Percentiles rank a stretch among this genome's conserved stretches.
These are phyloP conservation scores for Junco hyemalis DNA, from an alignment of 2,113 vertebrate species.

Conservation along the genomic window DNA sequence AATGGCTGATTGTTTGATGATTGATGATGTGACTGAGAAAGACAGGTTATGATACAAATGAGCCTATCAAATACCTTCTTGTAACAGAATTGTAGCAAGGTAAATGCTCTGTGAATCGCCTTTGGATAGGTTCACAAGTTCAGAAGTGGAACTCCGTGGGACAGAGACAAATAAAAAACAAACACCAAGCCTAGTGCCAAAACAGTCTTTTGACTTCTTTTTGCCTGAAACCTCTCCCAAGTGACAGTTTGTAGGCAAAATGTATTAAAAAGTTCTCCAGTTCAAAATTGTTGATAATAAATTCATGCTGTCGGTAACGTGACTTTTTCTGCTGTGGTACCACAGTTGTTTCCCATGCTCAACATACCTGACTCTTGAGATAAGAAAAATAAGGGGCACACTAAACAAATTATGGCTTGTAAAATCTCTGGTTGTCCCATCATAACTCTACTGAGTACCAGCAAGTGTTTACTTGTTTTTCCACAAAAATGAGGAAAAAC, in stretches of 20 bases:
- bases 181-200: not conserved
- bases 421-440: not conserved
- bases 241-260: not conserved
- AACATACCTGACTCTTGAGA: not conserved
- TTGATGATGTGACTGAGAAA: not conserved
- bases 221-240: not conserved
- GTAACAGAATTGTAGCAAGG: not conserved
- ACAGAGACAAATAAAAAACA: not conserved
- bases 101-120: not conserved
- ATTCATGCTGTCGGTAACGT: not conserved
- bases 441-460: not conserved
- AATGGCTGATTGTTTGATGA: not conserved
- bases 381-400: not conserved
- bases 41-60: not conserved
- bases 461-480: too few relatives aligned
- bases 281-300: not conserved
- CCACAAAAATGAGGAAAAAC: not conserved
- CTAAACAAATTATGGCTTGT: rapidly evolving
- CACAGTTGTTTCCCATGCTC: not conserved
- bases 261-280: not conserved
- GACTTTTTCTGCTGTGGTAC: not conserved
- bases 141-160: not conserved
- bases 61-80: not conserved
- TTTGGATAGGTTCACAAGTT: not conserved
- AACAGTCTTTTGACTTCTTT: not conserved